Evolutionary conservation across 2,888 invertebrate genomes (phyloP).

Genomic region (Drosophila peninsularis): DNA sequence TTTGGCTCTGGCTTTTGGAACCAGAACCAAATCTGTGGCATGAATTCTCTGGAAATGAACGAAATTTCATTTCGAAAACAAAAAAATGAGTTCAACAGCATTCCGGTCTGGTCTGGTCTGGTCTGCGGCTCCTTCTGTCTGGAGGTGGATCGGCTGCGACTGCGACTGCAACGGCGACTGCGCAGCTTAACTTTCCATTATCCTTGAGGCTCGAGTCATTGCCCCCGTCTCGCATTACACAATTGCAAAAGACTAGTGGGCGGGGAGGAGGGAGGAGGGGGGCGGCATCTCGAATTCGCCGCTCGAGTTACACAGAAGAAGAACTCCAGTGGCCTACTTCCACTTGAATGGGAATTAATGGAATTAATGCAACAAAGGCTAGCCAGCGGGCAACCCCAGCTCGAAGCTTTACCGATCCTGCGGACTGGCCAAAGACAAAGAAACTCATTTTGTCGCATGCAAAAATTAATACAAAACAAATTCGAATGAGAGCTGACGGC

Average conservation of each 20-base stretch:
- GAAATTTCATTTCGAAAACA: constrained; percentile 69
- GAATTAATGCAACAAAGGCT: constrained; percentile 55
- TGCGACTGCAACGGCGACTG: background rate
- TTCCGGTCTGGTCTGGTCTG: constrained; percentile 54
- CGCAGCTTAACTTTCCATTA: constrained; percentile 60
- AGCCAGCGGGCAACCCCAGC: constrained; percentile 42
- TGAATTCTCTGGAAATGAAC: constrained; percentile 77
- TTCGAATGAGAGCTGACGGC: constrained; percentile 48
- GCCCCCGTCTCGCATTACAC: constrained; percentile 73
- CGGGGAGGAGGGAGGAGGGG: constrained; percentile 7
- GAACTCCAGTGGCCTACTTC: constrained; percentile 77
- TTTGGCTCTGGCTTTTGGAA: constrained; percentile 39
- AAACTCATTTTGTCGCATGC: constrained; percentile 73
- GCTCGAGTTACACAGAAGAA: constrained; percentile 59
- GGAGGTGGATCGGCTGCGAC: constrained; percentile 25
- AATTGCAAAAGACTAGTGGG: constrained; percentile 55
- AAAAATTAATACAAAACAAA: constrained; percentile 69
- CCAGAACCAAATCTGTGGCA: constrained; percentile 71
- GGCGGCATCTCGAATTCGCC: constrained; percentile 32
- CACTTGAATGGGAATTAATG: constrained; percentile 67
- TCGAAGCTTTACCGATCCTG: constrained; percentile 40
- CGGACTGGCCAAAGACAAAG: constrained; percentile 65
- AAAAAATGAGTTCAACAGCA: constrained; percentile 74
- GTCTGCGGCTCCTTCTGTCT: constrained; percentile 30
- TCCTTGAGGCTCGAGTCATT: constrained; percentile 71